Evolutionary conservation across 2,888 invertebrate species (phyloP).

Genomic region (Synergus itoensis): DNA sequence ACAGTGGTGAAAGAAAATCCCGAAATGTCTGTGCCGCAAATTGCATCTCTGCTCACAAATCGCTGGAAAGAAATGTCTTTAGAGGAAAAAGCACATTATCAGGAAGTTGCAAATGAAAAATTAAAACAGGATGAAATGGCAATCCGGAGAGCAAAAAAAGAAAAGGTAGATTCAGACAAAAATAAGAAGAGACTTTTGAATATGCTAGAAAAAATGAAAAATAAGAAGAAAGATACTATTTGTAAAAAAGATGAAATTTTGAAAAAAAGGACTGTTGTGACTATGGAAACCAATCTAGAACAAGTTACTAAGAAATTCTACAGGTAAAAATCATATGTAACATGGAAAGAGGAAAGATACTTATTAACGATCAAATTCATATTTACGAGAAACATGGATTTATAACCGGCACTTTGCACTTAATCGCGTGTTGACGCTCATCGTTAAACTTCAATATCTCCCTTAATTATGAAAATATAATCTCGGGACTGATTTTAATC

Average conservation of each 20-base stretch:
- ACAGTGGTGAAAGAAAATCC: conserved; percentile 69
- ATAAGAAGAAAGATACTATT: conserved; percentile 49
- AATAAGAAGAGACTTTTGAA: conserved; percentile 66
- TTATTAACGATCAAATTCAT: not conserved
- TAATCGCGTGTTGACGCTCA: no score
- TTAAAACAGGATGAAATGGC: conserved; percentile 52
- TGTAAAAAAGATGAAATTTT: conserved; percentile 57
- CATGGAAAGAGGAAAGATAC: conserved; percentile 36
- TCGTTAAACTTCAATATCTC: no score
- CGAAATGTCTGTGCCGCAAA: conserved; percentile 70
- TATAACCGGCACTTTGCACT: no score
- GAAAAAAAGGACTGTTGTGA: conserved; percentile 62
- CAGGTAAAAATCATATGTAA: conserved; percentile 43
- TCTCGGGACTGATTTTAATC: no score
- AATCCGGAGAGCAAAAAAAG: conserved; percentile 20
- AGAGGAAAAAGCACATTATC: conserved; percentile 74
- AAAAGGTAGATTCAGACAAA: conserved; percentile 52
- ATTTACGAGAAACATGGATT: no score
- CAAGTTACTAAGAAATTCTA: conserved; percentile 59
- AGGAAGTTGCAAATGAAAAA: conserved; percentile 61
- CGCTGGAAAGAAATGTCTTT: conserved; percentile 74
- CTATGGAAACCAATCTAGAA: conserved; percentile 63
- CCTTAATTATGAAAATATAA: no score
- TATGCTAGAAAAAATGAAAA: conserved; percentile 68
- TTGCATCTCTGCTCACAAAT: conserved; percentile 72